Conservation (phyloP, 2,888 invertebrate species). For the Tricholauxania praeusta region DNA sequence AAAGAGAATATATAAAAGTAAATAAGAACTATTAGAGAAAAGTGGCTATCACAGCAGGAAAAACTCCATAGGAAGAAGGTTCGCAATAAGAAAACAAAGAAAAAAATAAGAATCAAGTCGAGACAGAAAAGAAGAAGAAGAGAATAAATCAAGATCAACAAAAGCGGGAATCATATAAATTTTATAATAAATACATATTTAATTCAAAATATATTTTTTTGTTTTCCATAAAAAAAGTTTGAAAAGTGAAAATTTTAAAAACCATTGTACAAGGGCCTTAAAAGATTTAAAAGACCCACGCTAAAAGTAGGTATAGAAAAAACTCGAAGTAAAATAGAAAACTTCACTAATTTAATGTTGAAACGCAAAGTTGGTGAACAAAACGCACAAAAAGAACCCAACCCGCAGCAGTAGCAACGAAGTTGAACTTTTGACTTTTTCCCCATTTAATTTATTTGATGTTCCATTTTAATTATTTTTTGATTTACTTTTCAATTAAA, state of each 20-base stretch:
- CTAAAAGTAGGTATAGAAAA: neutral
- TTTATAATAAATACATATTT: conserved; percentile 2
- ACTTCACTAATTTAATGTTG: neutral
- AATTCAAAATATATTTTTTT: neutral
- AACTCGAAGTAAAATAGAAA: neutral
- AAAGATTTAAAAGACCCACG: neutral
- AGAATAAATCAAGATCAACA: conserved; percentile 28
- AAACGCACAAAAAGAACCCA: conserved; percentile 12
- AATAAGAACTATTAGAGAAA: neutral
- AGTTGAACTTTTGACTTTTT: conserved; percentile 40
- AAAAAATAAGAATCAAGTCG: conserved; percentile 25
- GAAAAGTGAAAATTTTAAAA: neutral
- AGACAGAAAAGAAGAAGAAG: conserved; percentile 4
- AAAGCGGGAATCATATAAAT: conserved; percentile 13
- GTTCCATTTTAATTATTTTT: conserved; percentile 3
- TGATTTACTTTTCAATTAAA: conserved; percentile 19
- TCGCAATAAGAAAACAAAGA: conserved; percentile 24
- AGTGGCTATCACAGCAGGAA: neutral
- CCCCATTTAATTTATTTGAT: conserved; percentile 1
- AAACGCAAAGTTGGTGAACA: conserved; percentile 12
- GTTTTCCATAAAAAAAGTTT: conserved; percentile 15
- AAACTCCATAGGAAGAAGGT: neutral
- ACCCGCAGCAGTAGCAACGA: conserved; percentile 37
- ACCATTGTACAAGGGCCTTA: neutral
- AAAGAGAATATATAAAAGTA: neutral